Evolutionary conservation across 2,888 invertebrate species (phyloP).

Genomic region (Ligdia adustata): DNA sequence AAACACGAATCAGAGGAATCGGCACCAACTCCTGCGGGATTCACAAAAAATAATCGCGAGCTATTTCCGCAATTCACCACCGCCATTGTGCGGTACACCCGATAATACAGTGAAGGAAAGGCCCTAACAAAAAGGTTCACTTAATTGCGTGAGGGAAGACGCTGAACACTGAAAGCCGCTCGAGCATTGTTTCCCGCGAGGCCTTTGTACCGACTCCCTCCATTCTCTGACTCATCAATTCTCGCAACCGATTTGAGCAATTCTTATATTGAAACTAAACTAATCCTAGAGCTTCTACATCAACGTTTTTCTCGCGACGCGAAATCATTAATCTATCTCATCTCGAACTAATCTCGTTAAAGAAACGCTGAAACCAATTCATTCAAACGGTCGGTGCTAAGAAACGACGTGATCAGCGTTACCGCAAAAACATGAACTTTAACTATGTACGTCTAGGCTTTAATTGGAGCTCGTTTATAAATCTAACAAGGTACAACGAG

Average conservation of each 20-base stretch:
- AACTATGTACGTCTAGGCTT: slow-evolving; percentile 27
- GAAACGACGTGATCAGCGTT: slow-evolving; percentile 1
- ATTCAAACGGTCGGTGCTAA: slow-evolving; percentile 15
- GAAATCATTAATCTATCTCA: slow-evolving; percentile 52
- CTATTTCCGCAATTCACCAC: slow-evolving; percentile 79
- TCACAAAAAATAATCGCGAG: slow-evolving; percentile 67
- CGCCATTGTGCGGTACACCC: slow-evolving; percentile 74
- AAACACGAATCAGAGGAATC: slow-evolving; percentile 68
- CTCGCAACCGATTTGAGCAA: slow-evolving; percentile 58
- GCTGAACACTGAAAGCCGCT: slow-evolving; percentile 70
- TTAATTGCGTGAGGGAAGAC: slow-evolving; percentile 78
- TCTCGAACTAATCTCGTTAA: slow-evolving; percentile 33
- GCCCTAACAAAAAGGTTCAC: slow-evolving; percentile 76
- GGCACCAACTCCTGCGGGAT: slow-evolving; percentile 52
- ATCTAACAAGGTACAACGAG: slow-evolving; percentile 49
- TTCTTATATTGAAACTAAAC: slow-evolving; percentile 7
- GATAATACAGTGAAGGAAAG: slow-evolving; percentile 76
- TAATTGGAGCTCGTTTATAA: slow-evolving; percentile 63
- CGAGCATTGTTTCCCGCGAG: slow-evolving; percentile 73
- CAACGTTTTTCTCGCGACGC: slow-evolving; percentile 37
- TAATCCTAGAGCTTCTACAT: slow-evolving; percentile 36
- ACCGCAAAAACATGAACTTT: slow-evolving; percentile 5
- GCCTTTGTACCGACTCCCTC: slow-evolving; percentile 65
- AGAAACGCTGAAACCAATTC: slow-evolving; percentile 22
- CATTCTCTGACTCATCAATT: slow-evolving; percentile 78